A percentile compares a stretch with the other conserved stretches of the same genome.
Conservation (phyloP, 2,888 invertebrate genomes). For the Stomorhina lunata region DNA sequence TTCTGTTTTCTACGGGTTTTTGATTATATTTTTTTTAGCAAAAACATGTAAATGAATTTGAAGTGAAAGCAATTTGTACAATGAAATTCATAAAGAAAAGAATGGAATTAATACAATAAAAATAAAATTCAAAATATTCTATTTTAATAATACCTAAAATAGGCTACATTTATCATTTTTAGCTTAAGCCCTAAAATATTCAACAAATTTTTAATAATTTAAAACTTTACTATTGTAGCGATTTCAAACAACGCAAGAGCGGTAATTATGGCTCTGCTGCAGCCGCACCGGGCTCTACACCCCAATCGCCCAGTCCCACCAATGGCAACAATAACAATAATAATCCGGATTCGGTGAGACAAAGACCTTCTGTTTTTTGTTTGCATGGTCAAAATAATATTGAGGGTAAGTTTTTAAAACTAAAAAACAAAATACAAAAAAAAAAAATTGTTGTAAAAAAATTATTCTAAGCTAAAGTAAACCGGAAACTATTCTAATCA, state of each 20-base stretch:
- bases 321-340: slow-evolving; percentile 69
- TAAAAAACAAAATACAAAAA: background rate
- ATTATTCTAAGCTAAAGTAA: no score
- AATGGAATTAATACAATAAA: background rate
- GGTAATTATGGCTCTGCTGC: slow-evolving; percentile 69
- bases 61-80: slow-evolving; percentile 25
- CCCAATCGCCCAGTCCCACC: slow-evolving; percentile 31
- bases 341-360: slow-evolving; percentile 52
- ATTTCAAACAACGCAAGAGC: slow-evolving; percentile 66
- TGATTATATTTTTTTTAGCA: slow-evolving; percentile 11
- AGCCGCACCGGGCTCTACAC: background rate
- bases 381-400: slow-evolving; percentile 74
- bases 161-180: background rate
- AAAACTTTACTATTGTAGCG: slow-evolving; percentile 52
- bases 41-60: slow-evolving; percentile 18
- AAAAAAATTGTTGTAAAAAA: background rate
- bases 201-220: slow-evolving; percentile 1
- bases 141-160: background rate
- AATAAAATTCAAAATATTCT: background rate
- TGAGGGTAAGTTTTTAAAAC: slow-evolving; percentile 69
- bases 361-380: slow-evolving; percentile 67
- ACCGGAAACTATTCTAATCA: slow-evolving; percentile 50
- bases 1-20: slow-evolving; percentile 33
- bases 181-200: background rate
- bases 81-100: background rate